Base-by-base conservation (phyloP, 35 echinoderm and acorn worm genomes). In the Antedon bifida region DNA sequence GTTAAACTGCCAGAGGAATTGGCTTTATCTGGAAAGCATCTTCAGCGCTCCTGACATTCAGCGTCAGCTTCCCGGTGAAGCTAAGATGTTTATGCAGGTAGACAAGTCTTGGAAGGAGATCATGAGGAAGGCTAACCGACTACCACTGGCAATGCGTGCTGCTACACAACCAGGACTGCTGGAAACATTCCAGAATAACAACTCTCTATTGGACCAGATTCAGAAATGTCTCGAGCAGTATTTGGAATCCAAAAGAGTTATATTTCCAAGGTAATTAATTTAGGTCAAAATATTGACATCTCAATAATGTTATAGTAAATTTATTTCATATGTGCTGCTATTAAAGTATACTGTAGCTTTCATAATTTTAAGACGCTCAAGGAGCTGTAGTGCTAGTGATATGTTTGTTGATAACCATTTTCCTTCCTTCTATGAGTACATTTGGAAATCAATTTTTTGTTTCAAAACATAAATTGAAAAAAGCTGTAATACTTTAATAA, bases 21-120 rank as follows among this genome's bases (percentile, higher is more conserved):
- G 94, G 94, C 35, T 97, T 29, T 97, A 97, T 75, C 77, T 97
- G 33, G 94, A 97, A 88, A 97, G 94, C 32, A 97, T 97, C 82
- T 92, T 97, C 88, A 92, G 90, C 80, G 94, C 94, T 35, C 90
- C 94, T 29, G 94, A 97, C 77, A 97, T 97, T 36, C 94, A 97
- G 86, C 86, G 94, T 80, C 94, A 97, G 88, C 90, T 97, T 0
- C 94, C 94, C 26, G 85, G 90, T 35, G 94, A 97, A 39, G 90
- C 94, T 9, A 97, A 97, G 90, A 97, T 92, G 94, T 97, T 97
- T 81, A 96, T 91, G 93, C 93, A 96, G 93, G 90, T 92, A 33
- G 94, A 97, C 75, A 92, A 97, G 78, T 97, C 94, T 31, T 97
- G 94, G 94, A 97, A 97, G 77, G 94, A 97, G 73, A 88, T 91